Evolutionary conservation across 2,888 invertebrate species (phyloP).

Genomic region (Drosophila pegasa): DNA sequence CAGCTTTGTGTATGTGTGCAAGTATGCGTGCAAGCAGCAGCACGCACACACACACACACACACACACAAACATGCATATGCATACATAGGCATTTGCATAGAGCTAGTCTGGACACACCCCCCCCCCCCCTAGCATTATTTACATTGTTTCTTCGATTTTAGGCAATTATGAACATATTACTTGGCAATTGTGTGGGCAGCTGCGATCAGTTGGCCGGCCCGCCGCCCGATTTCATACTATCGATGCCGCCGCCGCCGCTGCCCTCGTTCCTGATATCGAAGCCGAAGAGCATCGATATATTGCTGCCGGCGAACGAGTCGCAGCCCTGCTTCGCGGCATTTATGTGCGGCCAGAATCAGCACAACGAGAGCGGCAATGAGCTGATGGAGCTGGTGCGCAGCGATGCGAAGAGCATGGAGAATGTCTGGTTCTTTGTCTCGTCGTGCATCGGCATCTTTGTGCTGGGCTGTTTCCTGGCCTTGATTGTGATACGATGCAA

Average conservation of each 20-base stretch:
- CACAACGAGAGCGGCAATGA: slow-evolving; percentile 89
- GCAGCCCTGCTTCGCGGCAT: slow-evolving; percentile 88
- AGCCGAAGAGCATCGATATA: slow-evolving; percentile 68
- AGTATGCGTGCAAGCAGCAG: too few species aligned
- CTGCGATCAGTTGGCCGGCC: slow-evolving; percentile 82
- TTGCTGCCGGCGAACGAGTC: slow-evolving; percentile 86
- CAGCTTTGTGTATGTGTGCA: slow-evolving; percentile 1
- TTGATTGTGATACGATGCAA: slow-evolving; percentile 92
- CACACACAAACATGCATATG: neutral
- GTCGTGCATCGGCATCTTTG: slow-evolving; percentile 91
- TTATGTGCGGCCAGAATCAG: slow-evolving; percentile 87
- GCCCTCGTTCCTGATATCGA: slow-evolving; percentile 89
- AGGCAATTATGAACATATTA: slow-evolving; percentile 64
- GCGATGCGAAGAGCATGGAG: slow-evolving; percentile 86
- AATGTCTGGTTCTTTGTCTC: slow-evolving; percentile 94
- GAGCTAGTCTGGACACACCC: slow-evolving; percentile 6
- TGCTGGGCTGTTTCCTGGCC: slow-evolving; percentile 91
- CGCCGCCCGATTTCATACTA: slow-evolving; percentile 92
- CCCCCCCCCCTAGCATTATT: too few species aligned
- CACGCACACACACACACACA: neutral
- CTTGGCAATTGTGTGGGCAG: slow-evolving; percentile 83
- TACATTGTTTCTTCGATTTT: neutral
- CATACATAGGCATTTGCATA: neutral
- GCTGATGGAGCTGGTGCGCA: slow-evolving; percentile 92
- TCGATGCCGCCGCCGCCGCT: slow-evolving; percentile 94